These are phyloP conservation scores for Acipenser oxyrinchus DNA, from an alignment of 2,797 vertebrate genomes.

Conservation along the genomic window DNA sequence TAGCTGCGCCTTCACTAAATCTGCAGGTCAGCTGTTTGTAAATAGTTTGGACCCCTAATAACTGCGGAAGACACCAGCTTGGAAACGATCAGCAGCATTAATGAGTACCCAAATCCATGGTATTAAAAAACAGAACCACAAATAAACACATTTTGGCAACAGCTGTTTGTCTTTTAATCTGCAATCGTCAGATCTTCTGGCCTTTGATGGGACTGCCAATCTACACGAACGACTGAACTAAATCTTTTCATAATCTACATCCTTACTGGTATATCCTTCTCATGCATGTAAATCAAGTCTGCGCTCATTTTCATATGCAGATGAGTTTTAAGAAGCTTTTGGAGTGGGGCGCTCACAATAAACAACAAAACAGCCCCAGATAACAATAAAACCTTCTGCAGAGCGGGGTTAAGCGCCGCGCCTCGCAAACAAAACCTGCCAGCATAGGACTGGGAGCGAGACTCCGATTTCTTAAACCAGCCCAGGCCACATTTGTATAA, in stretches of 20 bases:
- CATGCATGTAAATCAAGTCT: conserved; percentile 75
- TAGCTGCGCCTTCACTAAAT: background rate
- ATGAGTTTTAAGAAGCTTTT: conserved; percentile 62
- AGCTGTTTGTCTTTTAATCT: conserved; percentile 83
- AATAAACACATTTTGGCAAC: conserved; percentile 63
- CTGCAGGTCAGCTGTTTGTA: background rate
- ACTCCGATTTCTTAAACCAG: conserved; percentile 18
- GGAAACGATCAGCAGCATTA: conserved; percentile 36
- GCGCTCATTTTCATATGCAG: conserved; percentile 69
- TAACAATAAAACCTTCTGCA: conserved; percentile 35
- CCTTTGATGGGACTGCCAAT: conserved; percentile 77
- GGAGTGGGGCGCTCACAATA: conserved; percentile 34
- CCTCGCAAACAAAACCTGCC: conserved; percentile 22
- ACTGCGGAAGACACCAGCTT: conserved; percentile 50
- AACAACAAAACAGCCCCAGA: conserved; percentile 38
- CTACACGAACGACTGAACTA: conserved; percentile 82
- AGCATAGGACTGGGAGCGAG: conserved; percentile 38
- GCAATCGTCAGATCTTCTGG: conserved; percentile 72
- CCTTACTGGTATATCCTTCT: conserved; percentile 72
- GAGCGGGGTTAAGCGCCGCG: conserved; percentile 23
- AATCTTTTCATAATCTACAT: conserved; percentile 80
- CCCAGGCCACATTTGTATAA: conserved; percentile 41
- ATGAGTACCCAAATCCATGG: background rate
- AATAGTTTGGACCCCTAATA: conserved; percentile 30
- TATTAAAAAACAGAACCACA: conserved; percentile 37